These are phyloP conservation scores for Stomatorhinus ivindoensis DNA, from an alignment of 2,113 vertebrate species.

Conservation along the genomic window DNA sequence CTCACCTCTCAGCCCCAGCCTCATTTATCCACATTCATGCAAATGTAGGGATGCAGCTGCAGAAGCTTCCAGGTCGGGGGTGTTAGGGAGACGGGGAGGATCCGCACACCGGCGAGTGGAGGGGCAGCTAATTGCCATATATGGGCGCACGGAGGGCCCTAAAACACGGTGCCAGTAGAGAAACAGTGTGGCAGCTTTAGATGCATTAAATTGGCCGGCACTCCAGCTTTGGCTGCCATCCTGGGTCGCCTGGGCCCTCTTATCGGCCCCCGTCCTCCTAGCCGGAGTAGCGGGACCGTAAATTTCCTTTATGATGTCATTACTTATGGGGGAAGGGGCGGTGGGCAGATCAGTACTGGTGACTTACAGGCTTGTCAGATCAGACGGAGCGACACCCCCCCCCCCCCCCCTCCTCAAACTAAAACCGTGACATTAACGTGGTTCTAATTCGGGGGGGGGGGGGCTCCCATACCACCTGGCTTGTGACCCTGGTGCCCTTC, in stretches of 20 bases:
- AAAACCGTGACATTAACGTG: slow-evolving; percentile 23
- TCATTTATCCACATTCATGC: neutral
- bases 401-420: neutral
- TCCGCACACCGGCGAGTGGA: neutral
- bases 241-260: neutral
- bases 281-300: slow-evolving; percentile 42
- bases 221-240: neutral
- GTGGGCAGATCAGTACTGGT: slow-evolving; percentile 21
- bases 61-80: neutral
- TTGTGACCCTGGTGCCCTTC: neutral
- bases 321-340: slow-evolving; percentile 43
- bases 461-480: neutral
- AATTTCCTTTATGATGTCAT: slow-evolving; percentile 62
- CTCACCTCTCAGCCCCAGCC: neutral
- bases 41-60: neutral
- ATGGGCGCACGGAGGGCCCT: neutral
- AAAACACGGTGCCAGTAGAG: neutral
- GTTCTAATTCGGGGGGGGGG: neutral
- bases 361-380: neutral
- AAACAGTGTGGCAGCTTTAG: neutral
- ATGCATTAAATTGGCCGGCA: neutral
- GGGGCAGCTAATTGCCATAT: neutral
- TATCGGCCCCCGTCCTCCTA: slow-evolving; percentile 23
- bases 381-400: neutral
- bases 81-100: neutral